phyloP scores from a whole-genome alignment of 2,797 vertebrate genomes.

The Sebastes itinus region DNA sequence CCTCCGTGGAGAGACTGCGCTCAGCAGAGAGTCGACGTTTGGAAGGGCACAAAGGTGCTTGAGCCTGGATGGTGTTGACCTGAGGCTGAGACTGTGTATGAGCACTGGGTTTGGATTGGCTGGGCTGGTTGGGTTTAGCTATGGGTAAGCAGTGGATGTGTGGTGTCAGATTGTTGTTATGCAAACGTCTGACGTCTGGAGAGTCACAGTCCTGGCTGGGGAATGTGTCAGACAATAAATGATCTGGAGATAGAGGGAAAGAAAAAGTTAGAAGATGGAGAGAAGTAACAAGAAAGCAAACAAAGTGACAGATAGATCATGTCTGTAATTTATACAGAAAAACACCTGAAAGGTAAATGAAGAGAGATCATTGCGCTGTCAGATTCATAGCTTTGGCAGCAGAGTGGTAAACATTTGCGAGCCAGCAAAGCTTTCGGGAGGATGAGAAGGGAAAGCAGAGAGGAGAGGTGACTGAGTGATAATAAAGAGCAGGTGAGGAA shows the following conservation, averaged over 20 bases:
- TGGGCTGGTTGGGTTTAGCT: conserved; percentile 62
- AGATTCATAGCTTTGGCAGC: conserved; percentile 35
- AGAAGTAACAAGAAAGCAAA: not conserved
- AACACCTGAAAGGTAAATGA: conserved; percentile 26
- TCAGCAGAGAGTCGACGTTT: conserved; percentile 89
- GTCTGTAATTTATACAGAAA: not conserved
- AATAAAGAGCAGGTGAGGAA: conserved; percentile 5
- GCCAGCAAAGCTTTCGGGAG: conserved; percentile 50
- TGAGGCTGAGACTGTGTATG: conserved; percentile 42
- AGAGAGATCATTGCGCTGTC: conserved; percentile 26
- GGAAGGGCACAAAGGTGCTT: conserved; percentile 81
- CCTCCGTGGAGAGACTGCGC: conserved; percentile 87
- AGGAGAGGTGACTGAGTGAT: not conserved
- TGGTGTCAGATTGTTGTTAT: conserved; percentile 74
- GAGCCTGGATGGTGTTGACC: conserved; percentile 70
- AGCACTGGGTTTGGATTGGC: conserved; percentile 43
- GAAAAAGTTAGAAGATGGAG: conserved; percentile 1
- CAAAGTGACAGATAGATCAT: not conserved
- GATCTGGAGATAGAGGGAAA: conserved; percentile 80
- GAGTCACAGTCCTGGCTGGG: conserved; percentile 88
- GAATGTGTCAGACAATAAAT: conserved; percentile 91
- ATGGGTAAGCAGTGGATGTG: conserved; percentile 65
- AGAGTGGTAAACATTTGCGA: conserved; percentile 22
- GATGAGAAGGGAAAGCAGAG: conserved; percentile 19
- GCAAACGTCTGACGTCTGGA: conserved; percentile 76